Evolutionary conservation across 2,113 vertebrate genomes (phyloP).

Genomic region (Larimichthys polyactis): DNA sequence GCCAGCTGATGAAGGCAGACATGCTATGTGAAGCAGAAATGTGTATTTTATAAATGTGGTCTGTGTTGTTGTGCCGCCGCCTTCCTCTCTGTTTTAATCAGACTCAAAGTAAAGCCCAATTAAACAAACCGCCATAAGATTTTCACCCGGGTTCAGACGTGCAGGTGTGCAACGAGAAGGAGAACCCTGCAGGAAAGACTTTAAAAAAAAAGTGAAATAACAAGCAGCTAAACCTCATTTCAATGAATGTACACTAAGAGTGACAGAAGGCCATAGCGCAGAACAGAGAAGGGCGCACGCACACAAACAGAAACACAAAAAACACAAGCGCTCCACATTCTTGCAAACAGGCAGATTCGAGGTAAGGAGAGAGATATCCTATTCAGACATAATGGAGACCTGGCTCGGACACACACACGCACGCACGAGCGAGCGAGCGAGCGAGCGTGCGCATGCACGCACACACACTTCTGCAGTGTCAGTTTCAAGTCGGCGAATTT

Average conservation of each 20-base stretch:
- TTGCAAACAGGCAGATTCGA: conserved; percentile 49
- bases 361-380: conserved; percentile 56
- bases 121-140: not conserved
- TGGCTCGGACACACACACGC: conserved; percentile 4
- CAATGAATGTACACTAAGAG: conserved; percentile 18
- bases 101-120: conserved; percentile 18
- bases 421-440: too few species aligned
- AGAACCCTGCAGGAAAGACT: conserved; percentile 1
- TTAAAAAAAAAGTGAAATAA: too few species aligned
- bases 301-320: not conserved
- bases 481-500: conserved; percentile 61
- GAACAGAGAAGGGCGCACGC: not conserved
- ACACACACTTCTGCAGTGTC: conserved; percentile 56
- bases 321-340: conserved; percentile 21
- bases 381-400: conserved; percentile 66
- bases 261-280: conserved; percentile 21
- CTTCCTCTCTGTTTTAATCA: conserved; percentile 2
- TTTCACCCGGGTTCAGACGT: not conserved
- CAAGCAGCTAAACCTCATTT: conserved; percentile 5
- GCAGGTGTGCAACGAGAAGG: not conserved
- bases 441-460: not conserved
- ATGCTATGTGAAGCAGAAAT: not conserved
- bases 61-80: not conserved
- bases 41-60: not conserved
- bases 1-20: not conserved